Evolutionary conservation across 2,888 invertebrate species (phyloP).

Genomic region (Odontothrips loti): DNA sequence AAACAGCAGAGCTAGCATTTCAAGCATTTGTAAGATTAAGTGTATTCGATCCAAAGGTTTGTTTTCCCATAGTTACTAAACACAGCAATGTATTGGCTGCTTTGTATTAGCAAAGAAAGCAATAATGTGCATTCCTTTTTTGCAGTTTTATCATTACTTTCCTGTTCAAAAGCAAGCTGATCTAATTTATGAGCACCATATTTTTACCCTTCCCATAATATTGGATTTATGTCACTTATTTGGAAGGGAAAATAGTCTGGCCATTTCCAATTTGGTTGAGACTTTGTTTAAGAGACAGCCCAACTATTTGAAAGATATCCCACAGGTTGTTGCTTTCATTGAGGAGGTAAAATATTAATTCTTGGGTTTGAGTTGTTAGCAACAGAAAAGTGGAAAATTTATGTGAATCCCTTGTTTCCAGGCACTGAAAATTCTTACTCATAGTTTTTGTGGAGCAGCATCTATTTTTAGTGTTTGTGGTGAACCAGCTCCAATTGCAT

Average conservation of each 20-base stretch:
- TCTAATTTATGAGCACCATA: slow-evolving; percentile 70
- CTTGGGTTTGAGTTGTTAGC: too few species aligned
- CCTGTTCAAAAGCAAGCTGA: slow-evolving; percentile 61
- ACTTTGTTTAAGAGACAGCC: slow-evolving; percentile 64
- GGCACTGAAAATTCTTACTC: not conserved
- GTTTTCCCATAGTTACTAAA: slow-evolving; percentile 33
- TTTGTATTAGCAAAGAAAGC: not conserved
- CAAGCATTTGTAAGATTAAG: slow-evolving; percentile 70
- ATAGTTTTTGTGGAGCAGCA: not conserved
- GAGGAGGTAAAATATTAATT: not conserved
- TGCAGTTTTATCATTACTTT: slow-evolving; percentile 45
- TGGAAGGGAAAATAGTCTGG: slow-evolving; percentile 59
- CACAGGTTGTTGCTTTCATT: slow-evolving; percentile 45
- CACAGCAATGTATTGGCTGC: too few species aligned
- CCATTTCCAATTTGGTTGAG: slow-evolving; percentile 60
- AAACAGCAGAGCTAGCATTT: slow-evolving; percentile 56
- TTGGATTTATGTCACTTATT: slow-evolving; percentile 74
- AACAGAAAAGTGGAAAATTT: too few species aligned
- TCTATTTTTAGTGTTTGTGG: slow-evolving; percentile 11
- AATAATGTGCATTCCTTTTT: slow-evolving; percentile 31
- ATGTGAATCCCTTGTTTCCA: not conserved
- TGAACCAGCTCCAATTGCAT: not conserved
- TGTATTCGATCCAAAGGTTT: slow-evolving; percentile 71
- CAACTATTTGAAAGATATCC: slow-evolving; percentile 60
- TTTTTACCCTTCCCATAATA: slow-evolving; percentile 77